Evolutionary conservation across 1,140 invertebrate genomes (phyloP).

Genomic region (Pachyrhynchus sulphureomaculatus): DNA sequence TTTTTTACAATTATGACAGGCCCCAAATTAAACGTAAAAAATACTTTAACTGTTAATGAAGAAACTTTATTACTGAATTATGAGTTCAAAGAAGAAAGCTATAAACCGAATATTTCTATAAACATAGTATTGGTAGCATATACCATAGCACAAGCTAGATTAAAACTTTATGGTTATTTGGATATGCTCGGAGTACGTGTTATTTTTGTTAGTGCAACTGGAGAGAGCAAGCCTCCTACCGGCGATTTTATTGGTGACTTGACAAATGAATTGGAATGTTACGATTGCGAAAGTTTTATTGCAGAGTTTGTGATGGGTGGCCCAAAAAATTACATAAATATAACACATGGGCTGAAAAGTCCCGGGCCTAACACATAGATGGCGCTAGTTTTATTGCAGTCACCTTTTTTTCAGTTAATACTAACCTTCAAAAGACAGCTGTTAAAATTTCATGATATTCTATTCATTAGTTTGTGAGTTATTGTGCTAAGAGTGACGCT

Average conservation of each 20-base stretch:
- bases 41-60: slow-evolving; percentile 37
- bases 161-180: slow-evolving; percentile 45
- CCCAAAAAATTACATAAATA: slow-evolving; percentile 47
- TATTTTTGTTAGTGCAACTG: slow-evolving; percentile 15
- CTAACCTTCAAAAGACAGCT: too few relatives aligned
- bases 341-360: too few relatives aligned
- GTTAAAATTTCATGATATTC: too few relatives aligned
- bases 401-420: too few relatives aligned
- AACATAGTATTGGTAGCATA: slow-evolving; percentile 48
- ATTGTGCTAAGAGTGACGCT: too few relatives aligned
- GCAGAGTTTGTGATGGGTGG: slow-evolving; percentile 40
- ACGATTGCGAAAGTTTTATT: slow-evolving; percentile 42
- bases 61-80: slow-evolving; percentile 37
- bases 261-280: slow-evolving; percentile 43
- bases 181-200: slow-evolving; percentile 22
- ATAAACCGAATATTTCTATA: slow-evolving; percentile 12
- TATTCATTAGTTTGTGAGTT: too few relatives aligned
- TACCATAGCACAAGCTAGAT: slow-evolving; percentile 46
- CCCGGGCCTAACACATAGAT: too few relatives aligned
- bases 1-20: slow-evolving; percentile 37
- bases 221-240: slow-evolving; percentile 23
- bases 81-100: slow-evolving; percentile 23
- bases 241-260: slow-evolving; percentile 43
- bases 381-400: not conserved
- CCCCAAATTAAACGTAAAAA: slow-evolving; percentile 32